Evolutionary conservation across 2,888 invertebrate genomes (phyloP), one percentile per base, ranked within the genome.

Genomic region (Muscina levida): DNA sequence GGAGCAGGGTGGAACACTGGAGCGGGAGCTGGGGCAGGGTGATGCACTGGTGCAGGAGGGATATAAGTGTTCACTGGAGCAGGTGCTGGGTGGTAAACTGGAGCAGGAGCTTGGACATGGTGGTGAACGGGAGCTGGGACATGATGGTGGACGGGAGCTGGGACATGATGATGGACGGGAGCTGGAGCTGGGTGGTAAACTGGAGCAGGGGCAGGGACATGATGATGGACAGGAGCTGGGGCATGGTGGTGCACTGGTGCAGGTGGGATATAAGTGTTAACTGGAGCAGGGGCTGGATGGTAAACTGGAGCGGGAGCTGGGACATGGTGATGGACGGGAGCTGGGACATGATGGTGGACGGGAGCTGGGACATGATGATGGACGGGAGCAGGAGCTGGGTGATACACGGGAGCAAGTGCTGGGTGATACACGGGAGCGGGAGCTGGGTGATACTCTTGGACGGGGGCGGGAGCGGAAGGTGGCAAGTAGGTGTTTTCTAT

Each of bases 251-350:
- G 59, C 4, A 53, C 42, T 31, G 42, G n/a, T 44, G 42, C n/a
- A 8, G 71, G 76, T 19, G 76, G 72, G 65, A 71, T 71, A 39
- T 76, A 76, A 10, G 65, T 56, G 10, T 71, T 70, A 4, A 22
- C 62, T 15, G 77, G 70, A 8, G 57, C 56, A 1, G 56, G 56
- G 22, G 26, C 26, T 11, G 24, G 26, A 26, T 8, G 37, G 1
- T 44, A 22, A 2, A 3, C 15, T 2, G 48, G 48, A 17, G 48
- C 48, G 2, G 48, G 15, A 17, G 56, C 70, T 15, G 59, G 62
- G 19, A 17, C 19, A 17, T 11, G 3, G 19, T n/a, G 8, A 17
- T 19, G 11, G 48, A n/a, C 8, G 2, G 48, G 48, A 17, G 19
- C 15, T 48, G 17, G 6, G 17, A 2, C 44, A 19, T 8, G 13